A percentile compares a stretch with the other conserved stretches of the same genome.
These are phyloP conservation scores for Brachionus plicatilis DNA, from an alignment of 1,140 invertebrate genomes.

Conservation along the genomic window DNA sequence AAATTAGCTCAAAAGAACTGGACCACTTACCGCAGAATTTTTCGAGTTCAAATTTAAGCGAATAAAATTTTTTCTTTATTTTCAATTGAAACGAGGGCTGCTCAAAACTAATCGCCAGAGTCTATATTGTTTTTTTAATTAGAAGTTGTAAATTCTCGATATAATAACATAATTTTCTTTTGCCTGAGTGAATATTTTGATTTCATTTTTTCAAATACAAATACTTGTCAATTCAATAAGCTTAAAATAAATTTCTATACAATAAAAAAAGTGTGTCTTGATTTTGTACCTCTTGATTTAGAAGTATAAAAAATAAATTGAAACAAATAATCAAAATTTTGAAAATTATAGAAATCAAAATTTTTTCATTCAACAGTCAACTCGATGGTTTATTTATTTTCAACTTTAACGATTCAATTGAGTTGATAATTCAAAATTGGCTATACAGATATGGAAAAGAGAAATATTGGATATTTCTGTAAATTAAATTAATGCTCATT, in stretches of 20 bases:
- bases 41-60: not conserved
- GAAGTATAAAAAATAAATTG: not conserved
- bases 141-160: not conserved
- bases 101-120: not conserved
- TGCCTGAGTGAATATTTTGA: not conserved
- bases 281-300: not conserved
- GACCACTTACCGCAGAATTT: not conserved
- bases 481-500: conserved; percentile 6
- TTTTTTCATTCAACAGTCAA: not conserved
- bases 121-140: conserved; percentile 12
- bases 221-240: conserved; percentile 33
- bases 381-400: conserved; percentile 17
- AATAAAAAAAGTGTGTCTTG: not conserved
- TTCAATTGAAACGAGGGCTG: conserved; percentile 1
- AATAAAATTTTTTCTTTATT: not conserved
- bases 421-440: conserved; percentile 22
- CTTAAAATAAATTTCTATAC: conserved; percentile 5
- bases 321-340: not conserved
- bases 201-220: not conserved
- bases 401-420: conserved; percentile 38
- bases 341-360: conserved; percentile 11
- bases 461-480: conserved; percentile 2
- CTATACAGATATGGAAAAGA: not conserved
- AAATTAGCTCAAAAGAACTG: not conserved
- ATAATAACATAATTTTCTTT: conserved; percentile 30